phyloP scores from a whole-genome alignment of 1,140 invertebrate genomes.

The Bilobella aurantiaca region DNA sequence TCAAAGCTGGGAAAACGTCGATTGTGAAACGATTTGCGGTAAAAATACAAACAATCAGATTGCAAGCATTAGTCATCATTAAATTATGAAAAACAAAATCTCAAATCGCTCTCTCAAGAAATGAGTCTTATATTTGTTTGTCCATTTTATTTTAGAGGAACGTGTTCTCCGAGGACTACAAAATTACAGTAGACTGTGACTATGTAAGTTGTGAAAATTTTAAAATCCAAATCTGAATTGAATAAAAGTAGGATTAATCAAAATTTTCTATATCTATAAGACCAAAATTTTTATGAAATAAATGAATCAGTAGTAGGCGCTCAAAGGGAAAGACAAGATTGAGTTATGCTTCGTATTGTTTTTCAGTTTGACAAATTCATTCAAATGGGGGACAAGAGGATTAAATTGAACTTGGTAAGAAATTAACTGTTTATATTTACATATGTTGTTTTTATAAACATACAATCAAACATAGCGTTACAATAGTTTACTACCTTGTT shows the following conservation, averaged over 20 bases:
- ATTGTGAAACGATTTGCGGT: background rate
- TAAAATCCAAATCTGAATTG: background rate
- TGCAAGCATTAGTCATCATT: background rate
- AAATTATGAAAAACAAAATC: too few relatives aligned
- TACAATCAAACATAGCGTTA: too few relatives aligned
- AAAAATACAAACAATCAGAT: background rate
- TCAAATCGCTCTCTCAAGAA: too few relatives aligned
- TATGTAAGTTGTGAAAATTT: background rate
- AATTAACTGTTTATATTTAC: background rate
- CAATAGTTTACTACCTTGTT: too few relatives aligned
- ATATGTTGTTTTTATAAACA: background rate
- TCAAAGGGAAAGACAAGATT: too few relatives aligned
- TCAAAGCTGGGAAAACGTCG: background rate
- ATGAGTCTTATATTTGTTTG: too few relatives aligned
- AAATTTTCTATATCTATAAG: too few relatives aligned
- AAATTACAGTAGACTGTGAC: background rate
- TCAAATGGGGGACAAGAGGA: background rate
- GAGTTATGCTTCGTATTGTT: background rate
- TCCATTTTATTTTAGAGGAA: background rate
- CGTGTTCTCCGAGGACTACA: background rate
- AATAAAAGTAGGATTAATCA: too few relatives aligned
- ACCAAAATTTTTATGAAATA: too few relatives aligned
- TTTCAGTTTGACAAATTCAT: background rate
- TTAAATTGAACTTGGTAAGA: background rate
- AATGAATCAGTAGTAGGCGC: too few relatives aligned